phyloP scores from a whole-genome alignment of 1,140 invertebrate genomes.

The Apis cerana region DNA sequence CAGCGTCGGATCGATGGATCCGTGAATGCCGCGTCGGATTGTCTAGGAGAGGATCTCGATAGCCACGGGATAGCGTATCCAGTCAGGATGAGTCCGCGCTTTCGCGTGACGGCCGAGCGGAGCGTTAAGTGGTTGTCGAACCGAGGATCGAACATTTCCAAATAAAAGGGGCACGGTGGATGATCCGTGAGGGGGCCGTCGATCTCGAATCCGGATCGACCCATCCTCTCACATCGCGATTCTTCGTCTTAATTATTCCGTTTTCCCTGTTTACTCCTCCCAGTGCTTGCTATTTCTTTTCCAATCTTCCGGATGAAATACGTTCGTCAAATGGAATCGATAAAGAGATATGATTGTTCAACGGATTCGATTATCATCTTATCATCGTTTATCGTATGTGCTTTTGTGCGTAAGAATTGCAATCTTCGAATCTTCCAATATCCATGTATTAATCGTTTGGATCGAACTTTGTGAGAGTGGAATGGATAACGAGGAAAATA shows the following conservation, averaged over 20 bases:
- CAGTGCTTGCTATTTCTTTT: background rate
- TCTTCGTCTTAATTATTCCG: slow-evolving; percentile 23
- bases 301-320: background rate
- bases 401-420: too few relatives aligned
- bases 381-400: too few relatives aligned
- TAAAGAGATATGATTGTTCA: too few relatives aligned
- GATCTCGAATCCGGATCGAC: background rate
- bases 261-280: too few relatives aligned
- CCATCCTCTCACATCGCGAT: background rate
- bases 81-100: slow-evolving; percentile 68
- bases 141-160: slow-evolving; percentile 54
- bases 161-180: slow-evolving; percentile 44
- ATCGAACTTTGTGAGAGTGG: too few relatives aligned
- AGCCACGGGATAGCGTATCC: slow-evolving; percentile 34
- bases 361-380: too few relatives aligned
- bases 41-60: slow-evolving; percentile 61
- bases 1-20: slow-evolving; percentile 66
- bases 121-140: slow-evolving; percentile 55
- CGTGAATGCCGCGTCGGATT: slow-evolving; percentile 67
- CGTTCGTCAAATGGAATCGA: too few relatives aligned
- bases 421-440: too few relatives aligned
- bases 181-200: slow-evolving; percentile 9
- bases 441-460: too few relatives aligned
- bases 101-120: slow-evolving; percentile 34
- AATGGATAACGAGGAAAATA: too few relatives aligned